These are phyloP conservation scores for Agrotis puta DNA, from an alignment of 2,888 invertebrate species.

Conservation along the genomic window DNA sequence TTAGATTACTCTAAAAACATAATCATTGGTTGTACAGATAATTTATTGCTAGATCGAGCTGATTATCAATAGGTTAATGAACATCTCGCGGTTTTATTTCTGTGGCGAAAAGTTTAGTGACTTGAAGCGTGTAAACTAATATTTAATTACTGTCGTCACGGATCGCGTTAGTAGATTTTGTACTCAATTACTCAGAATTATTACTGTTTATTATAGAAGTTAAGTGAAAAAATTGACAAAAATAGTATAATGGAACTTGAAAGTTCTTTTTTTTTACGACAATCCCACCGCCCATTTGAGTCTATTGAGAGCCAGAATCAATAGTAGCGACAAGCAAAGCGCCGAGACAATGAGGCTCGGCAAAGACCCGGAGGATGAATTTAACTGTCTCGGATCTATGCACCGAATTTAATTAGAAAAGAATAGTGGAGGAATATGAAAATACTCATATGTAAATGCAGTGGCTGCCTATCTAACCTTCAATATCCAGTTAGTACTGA, in stretches of 20 bases:
- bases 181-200: not conserved
- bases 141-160: not conserved
- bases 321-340: no score
- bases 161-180: not conserved
- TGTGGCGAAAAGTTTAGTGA: conserved; percentile 42
- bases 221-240: no score
- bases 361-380: no score
- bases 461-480: no score
- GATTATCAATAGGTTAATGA: conserved; percentile 21
- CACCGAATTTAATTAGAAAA: no score
- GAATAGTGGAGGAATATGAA: no score
- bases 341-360: no score
- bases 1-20: conserved; percentile 26
- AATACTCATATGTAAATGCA: no score
- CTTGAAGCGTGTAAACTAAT: conserved; percentile 32
- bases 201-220: not conserved
- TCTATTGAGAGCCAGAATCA: no score
- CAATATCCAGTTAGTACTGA: no score
- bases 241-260: not conserved
- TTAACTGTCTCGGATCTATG: no score
- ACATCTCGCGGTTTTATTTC: not conserved
- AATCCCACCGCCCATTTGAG: no score
- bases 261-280: not conserved
- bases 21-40: conserved; percentile 32
- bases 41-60: conserved; percentile 29